Base-by-base conservation (phyloP, 2,113 vertebrate species). In the Panthera leo region DNA sequence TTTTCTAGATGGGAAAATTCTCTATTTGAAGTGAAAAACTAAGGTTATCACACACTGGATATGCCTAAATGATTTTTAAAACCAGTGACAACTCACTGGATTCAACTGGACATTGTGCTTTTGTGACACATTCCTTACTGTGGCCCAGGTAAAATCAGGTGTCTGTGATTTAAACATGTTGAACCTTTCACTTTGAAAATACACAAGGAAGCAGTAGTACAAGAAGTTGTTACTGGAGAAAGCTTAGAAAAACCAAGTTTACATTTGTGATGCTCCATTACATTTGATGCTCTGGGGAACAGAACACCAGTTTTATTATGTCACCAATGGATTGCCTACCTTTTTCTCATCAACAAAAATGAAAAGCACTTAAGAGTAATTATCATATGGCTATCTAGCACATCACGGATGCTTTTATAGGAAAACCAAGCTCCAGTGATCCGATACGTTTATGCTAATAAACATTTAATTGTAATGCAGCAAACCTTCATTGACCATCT, bases 321-420 rank as follows among this genome's bases (percentile, higher is more conserved):
- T 80, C 34, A 80, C 76, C 63, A 51, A 8, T 63, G 15, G 67
- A n/a, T 71, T 96, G 58, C 5, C 27, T 42, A n/a, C 39, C 61
- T 75, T 84, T 19, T 58, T 75, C 58, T 94, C 45, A 75, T 95
- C 55, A 94, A 82, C 92, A 76, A 84, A 95, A 86, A 92, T 92
- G 61, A 89, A 82, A 96, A 85, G 63, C 34, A 70, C 91, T 80
- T 85, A 65, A 58, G 95, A 51, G 27, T 25, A 90, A 39, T 85
- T 91, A 93, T 31, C 88, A n/a, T 83, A 67, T 85, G 42, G 34
- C 2, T 96, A 75, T 91, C 58, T 67, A 75, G 65, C 14, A 85
- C 23, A 48, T 73, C 63, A 89, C 5, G 5, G 5, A 9, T 51
- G n/a, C 39, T 93, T 97, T 89, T 71, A 36, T 39, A 73, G 48